A percentile compares a stretch with the other conserved stretches of the same genome.
phyloP scores from a whole-genome alignment of 2,113 vertebrate genomes.

The Bettongia penicillata region DNA sequence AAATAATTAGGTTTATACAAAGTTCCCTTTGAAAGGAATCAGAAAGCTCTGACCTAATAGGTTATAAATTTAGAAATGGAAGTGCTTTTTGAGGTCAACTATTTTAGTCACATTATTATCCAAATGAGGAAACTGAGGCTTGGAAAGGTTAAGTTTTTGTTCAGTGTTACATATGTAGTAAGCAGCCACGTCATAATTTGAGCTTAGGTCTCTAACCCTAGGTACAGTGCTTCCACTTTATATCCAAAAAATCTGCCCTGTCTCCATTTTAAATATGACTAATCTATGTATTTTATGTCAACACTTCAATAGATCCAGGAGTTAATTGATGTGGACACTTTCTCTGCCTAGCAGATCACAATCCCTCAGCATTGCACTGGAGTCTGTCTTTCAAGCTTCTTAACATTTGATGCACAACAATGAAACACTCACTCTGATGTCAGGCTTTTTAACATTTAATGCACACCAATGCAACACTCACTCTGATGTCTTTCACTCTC shows the following conservation, averaged over 20 bases:
- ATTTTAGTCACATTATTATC: constrained; percentile 39
- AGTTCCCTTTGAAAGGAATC: constrained; percentile 21
- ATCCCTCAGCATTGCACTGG: background rate
- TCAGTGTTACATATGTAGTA: background rate
- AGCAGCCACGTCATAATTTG: background rate
- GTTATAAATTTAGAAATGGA: background rate
- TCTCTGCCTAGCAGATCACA: background rate
- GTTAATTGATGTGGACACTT: background rate
- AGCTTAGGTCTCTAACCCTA: background rate
- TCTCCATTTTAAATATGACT: background rate
- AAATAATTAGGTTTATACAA: constrained; percentile 5
- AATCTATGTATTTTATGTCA: background rate
- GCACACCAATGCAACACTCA: background rate
- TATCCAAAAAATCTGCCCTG: background rate
- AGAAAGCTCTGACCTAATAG: background rate
- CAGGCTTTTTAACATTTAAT: background rate
- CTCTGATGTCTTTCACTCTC: background rate
- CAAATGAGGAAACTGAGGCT: constrained; percentile 37
- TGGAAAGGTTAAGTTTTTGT: background rate
- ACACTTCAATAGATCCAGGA: background rate
- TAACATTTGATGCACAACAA: background rate
- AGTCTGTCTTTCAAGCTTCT: background rate
- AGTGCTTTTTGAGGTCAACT: constrained; percentile 20
- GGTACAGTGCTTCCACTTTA: background rate
- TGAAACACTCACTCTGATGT: background rate